Evolutionary conservation across 2,888 invertebrate species (phyloP), one percentile per base, ranked within the genome.

Genomic region (Argyresthia albistria): DNA sequence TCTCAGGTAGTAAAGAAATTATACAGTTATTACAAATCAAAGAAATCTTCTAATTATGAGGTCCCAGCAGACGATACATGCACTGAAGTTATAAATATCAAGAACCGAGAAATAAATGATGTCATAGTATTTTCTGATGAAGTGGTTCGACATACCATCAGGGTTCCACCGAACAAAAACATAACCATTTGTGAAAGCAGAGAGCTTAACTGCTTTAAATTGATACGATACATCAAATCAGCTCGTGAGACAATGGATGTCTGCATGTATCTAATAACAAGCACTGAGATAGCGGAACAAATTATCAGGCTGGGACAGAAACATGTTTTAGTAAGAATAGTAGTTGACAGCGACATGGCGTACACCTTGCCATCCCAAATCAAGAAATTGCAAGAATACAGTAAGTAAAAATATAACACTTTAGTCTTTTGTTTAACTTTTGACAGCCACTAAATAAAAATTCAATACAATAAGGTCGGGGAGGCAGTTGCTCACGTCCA

Each of bases 261-360:
- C 49, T 87, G 87, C 64, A 87, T 87, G 87, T 87, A 87, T 69
- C 72, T 87, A 56, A 84, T 87, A 57, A 87, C 87, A 36, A 87
- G 87, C 60, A 73, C 62, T 57, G 84, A 87, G 69, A 87, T 87
- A 55, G 69, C 79, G 43, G 87, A 87, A 64, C 81, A 83, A 64
- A 81, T 87, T 35, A 80, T 87, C 59, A 70, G 82, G 57, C 62
- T 87, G 59, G 87, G 87, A 62, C 81, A 86, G 58, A 81, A 75
- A 67, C 86, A 86, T 60, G 74, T 87, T 60, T 63, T 84, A 60
- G 80, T 87, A 54, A 73, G 87, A 67, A 78, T 87, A 63, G 67
- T 87, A 54, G 86, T 84, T 63, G 87, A 87, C 67, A 81, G 77
- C 60, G 87, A 86, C 61, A 86, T 81, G 83, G 84, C 86, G n/a